Evolutionary conservation across 2,888 invertebrate genomes (phyloP).

Genomic region (Strigamia crassipes): DNA sequence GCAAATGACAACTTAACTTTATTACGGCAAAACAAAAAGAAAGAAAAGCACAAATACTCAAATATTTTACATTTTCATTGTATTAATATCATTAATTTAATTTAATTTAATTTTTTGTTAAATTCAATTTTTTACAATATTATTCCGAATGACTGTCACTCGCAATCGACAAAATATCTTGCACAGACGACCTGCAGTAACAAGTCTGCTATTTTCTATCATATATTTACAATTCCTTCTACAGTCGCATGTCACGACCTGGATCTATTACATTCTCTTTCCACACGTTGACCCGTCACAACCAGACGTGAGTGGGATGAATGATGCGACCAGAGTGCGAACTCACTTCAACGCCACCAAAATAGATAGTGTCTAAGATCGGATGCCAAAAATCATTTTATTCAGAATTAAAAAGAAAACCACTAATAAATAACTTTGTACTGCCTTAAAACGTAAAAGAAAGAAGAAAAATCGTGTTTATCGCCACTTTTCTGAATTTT

Average conservation of each 20-base stretch:
- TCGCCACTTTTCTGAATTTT: neutral
- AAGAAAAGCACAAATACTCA: neutral
- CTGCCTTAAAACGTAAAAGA: neutral
- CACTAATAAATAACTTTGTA: neutral
- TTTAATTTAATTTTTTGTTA: neutral
- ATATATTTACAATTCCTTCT: slow-evolving; percentile 21
- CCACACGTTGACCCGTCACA: slow-evolving; percentile 21
- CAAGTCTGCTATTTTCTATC: slow-evolving; percentile 5
- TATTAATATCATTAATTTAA: neutral
- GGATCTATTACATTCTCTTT: slow-evolving; percentile 21
- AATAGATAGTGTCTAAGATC: slow-evolving; percentile 4
- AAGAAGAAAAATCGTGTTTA: neutral
- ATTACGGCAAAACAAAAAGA: neutral
- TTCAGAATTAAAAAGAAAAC: neutral
- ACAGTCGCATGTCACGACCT: slow-evolving; percentile 21
- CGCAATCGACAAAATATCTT: neutral
- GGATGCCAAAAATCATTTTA: neutral
- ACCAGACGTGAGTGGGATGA: slow-evolving; percentile 16
- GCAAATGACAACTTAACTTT: neutral
- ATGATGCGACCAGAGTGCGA: slow-evolving; percentile 12
- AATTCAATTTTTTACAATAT: neutral
- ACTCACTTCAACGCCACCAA: slow-evolving; percentile 12
- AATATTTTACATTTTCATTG: neutral
- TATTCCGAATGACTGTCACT: neutral
- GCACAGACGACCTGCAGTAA: slow-evolving; percentile 10